Conservation (phyloP, 2,797 vertebrate genomes). For the Triplophysa bombifrons region DNA sequence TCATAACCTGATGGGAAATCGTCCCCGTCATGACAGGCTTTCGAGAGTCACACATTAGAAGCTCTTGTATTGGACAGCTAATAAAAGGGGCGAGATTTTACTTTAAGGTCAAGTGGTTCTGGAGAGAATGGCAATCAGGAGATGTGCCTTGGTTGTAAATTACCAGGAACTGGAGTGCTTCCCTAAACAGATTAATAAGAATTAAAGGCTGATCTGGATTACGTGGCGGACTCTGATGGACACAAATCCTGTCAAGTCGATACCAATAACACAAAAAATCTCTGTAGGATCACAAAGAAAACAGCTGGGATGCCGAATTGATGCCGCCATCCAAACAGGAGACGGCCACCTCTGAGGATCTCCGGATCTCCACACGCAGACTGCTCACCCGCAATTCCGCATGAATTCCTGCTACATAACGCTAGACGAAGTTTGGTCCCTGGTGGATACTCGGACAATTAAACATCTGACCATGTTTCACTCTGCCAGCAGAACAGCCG, state of each 20-base stretch:
- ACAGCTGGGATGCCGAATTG: conserved; percentile 40
- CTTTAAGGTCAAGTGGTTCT: conserved; percentile 53
- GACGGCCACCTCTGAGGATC: neutral
- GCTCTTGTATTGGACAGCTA: neutral
- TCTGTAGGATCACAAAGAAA: conserved; percentile 56
- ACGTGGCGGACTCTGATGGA: conserved; percentile 56
- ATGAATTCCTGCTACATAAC: conserved; percentile 5
- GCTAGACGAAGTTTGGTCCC: neutral
- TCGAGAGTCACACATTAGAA: conserved; percentile 44
- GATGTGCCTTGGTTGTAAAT: conserved; percentile 41
- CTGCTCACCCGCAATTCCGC: conserved; percentile 23
- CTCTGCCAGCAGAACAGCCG: conserved; percentile 2
- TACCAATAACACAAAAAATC: conserved; percentile 58
- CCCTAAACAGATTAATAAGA: conserved; percentile 63
- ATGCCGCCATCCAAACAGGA: conserved; percentile 13
- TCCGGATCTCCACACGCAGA: neutral
- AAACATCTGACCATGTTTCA: conserved; percentile 39
- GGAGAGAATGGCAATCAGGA: conserved; percentile 52
- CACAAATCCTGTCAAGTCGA: conserved; percentile 55
- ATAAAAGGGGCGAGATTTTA: conserved; percentile 45
- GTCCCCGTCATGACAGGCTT: conserved; percentile 40
- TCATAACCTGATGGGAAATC: conserved; percentile 47
- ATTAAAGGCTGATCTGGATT: conserved; percentile 65
- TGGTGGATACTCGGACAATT: conserved; percentile 33
- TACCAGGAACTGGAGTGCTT: conserved; percentile 47